Conservation (phyloP, 2,113 vertebrate species). For the Pleuronectes platessa region DNA sequence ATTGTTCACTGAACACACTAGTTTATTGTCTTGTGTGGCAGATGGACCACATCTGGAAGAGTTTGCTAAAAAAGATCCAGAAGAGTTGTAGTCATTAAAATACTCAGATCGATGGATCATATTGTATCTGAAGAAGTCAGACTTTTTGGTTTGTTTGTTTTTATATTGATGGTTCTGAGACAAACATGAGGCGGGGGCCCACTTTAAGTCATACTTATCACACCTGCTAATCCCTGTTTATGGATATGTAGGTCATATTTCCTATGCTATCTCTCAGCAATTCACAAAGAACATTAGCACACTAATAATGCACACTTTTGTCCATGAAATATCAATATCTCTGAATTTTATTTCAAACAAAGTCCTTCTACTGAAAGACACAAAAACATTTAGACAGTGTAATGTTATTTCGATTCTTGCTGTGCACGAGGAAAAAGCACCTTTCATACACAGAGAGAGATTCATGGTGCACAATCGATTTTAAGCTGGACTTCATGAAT, state of each 20-base stretch:
- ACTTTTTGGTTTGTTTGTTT: not conserved
- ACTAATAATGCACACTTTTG: not conserved
- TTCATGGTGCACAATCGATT: too few species aligned
- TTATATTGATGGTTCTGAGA: not conserved
- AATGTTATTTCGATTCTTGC: not conserved
- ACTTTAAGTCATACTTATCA: conserved; percentile 33
- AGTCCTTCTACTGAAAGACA: not conserved
- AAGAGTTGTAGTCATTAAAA: too few species aligned
- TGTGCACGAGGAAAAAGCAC: not conserved
- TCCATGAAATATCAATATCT: not conserved
- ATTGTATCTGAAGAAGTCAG: too few species aligned
- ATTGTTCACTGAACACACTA: too few species aligned
- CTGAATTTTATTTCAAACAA: not conserved
- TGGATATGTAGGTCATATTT: conserved; percentile 52
- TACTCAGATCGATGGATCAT: too few species aligned
- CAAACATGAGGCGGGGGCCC: not conserved
- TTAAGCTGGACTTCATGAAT: not conserved
- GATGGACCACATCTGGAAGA: too few species aligned
- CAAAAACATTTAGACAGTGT: not conserved
- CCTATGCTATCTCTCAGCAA: not conserved
- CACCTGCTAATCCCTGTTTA: conserved; percentile 41
- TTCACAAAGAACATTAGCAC: not conserved
- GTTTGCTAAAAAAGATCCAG: too few species aligned
- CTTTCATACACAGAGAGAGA: too few species aligned
- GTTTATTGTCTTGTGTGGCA: too few species aligned